Evolutionary conservation across 2,888 invertebrate genomes (phyloP).

Genomic region (Epiblema foenella): DNA sequence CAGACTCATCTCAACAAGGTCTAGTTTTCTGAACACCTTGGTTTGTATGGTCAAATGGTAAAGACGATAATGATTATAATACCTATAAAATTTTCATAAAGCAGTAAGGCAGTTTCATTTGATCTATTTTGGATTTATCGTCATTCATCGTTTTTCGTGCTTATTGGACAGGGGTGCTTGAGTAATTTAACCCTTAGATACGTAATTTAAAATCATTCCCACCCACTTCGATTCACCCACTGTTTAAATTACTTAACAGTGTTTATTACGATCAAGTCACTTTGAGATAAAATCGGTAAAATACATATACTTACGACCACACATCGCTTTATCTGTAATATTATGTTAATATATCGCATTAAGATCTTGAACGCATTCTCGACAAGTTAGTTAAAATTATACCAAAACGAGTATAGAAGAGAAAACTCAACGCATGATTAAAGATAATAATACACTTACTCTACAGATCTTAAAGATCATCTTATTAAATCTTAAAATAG

Average conservation of each 20-base stretch:
- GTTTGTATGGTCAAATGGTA: no score
- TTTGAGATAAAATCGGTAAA: conserved; percentile 11
- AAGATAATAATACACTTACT: conserved; percentile 2
- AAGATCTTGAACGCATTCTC: not conserved
- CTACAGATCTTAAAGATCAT: not conserved
- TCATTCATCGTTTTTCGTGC: not conserved
- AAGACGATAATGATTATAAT: no score
- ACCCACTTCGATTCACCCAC: not conserved
- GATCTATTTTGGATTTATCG: not conserved
- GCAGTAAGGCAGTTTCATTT: no score
- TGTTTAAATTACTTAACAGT: not conserved
- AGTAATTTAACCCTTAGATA: not conserved
- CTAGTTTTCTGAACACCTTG: no score
- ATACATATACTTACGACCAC: conserved; percentile 6
- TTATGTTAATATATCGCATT: conserved; percentile 6
- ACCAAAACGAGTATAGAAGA: not conserved
- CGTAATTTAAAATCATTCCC: not conserved
- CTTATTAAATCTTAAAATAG: conserved; percentile 18
- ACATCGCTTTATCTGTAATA: conserved; percentile 4
- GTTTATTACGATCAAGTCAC: not conserved
- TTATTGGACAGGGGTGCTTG: no score
- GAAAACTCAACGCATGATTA: not conserved
- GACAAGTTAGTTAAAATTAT: conserved; percentile 7
- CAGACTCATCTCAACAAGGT: no score
- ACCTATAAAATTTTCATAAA: no score